phyloP scores from a whole-genome alignment of 1,140 invertebrate species.

The Meloidogyne hapla region DNA sequence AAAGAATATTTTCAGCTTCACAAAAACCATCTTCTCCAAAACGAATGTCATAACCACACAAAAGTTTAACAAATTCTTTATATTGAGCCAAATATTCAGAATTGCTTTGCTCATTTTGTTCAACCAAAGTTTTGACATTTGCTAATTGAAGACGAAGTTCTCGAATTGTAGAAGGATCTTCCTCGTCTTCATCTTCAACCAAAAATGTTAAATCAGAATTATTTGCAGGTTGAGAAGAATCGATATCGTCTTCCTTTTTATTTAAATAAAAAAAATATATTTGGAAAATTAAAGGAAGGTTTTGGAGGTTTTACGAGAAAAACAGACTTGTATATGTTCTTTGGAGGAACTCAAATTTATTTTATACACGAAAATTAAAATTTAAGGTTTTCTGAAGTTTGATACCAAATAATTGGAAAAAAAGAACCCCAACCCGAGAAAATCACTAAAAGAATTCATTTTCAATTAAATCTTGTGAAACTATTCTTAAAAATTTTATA shows the following conservation, averaged over 20 bases:
- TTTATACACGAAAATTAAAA: too few species aligned
- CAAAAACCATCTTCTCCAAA: constrained; percentile 37
- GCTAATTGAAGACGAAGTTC: not conserved
- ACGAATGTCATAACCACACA: constrained; percentile 33
- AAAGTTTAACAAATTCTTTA: constrained; percentile 19
- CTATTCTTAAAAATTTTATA: not conserved
- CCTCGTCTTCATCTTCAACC: not conserved
- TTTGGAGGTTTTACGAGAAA: too few species aligned
- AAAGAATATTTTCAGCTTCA: constrained; percentile 32
- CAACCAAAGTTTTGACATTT: not conserved
- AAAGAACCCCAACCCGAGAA: too few species aligned
- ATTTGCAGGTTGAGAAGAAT: constrained; percentile 7
- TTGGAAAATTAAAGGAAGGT: too few species aligned
- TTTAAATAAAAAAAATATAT: not conserved
- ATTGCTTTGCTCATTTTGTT: constrained; percentile 8
- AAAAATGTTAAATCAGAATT: constrained; percentile 14
- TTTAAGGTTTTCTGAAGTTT: too few species aligned
- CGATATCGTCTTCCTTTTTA: not conserved
- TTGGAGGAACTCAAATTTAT: too few species aligned
- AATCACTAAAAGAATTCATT: too few species aligned
- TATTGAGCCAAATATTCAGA: constrained; percentile 10
- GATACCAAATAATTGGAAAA: constrained; percentile 8
- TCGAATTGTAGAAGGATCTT: not conserved
- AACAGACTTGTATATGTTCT: too few species aligned
- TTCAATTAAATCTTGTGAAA: too few species aligned